phyloP scores from a whole-genome alignment of 2,888 invertebrate species.

The Diaphora mendica region DNA sequence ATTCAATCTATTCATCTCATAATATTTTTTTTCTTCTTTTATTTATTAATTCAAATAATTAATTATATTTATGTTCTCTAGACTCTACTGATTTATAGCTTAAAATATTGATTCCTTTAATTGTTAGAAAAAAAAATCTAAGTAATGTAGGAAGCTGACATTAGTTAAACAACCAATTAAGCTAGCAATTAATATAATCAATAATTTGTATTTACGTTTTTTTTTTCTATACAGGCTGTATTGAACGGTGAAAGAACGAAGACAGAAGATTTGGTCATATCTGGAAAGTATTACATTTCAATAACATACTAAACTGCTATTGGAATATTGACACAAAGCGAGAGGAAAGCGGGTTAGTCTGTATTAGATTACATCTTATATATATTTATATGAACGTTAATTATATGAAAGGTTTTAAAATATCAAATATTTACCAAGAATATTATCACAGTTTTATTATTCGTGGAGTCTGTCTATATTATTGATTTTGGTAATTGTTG shows the following conservation, averaged over 20 bases:
- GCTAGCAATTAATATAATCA: neutral
- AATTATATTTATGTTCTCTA: neutral
- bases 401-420: neutral
- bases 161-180: neutral
- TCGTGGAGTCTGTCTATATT: constrained; percentile 3
- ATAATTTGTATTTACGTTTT: neutral
- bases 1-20: too few relatives aligned
- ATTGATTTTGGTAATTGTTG: neutral
- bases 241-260: constrained; percentile 23
- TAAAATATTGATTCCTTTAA: neutral
- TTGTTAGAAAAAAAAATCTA: neutral
- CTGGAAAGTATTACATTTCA: constrained; percentile 35
- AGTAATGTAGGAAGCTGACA: too few relatives aligned
- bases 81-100: neutral
- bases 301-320: constrained; percentile 31
- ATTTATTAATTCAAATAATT: too few relatives aligned
- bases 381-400: constrained; percentile 5
- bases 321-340: constrained; percentile 29
- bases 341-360: constrained; percentile 33
- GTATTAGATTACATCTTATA: constrained; percentile 31
- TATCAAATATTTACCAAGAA: neutral
- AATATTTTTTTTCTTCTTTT: too few relatives aligned
- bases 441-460: neutral
- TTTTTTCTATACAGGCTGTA: constrained; percentile 32
- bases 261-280: constrained; percentile 34